Evolutionary conservation across 2,113 vertebrate species (phyloP), one percentile per base, ranked within the genome.

Genomic region (Scopus umbretta): DNA sequence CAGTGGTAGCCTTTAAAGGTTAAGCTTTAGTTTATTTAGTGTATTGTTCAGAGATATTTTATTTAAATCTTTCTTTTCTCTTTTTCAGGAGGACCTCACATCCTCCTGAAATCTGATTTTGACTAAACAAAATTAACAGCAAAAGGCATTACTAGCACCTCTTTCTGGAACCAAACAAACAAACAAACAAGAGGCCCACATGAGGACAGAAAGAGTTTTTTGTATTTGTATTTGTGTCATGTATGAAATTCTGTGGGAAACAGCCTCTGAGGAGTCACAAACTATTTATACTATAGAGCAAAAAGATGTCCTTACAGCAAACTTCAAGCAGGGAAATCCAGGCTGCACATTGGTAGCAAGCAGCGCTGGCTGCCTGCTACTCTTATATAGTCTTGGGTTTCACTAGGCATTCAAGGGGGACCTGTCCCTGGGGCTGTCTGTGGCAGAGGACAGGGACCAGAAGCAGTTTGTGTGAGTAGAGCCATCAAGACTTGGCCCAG

Each of bases 341-440:
- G 4, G 10, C 9, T 65, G 18, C 14, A 16, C 6, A 0, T 4
- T 29, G n/a, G 42, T 59, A 56, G 42, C 42, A 52, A 59, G 26
- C 1, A 1, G 9, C 0, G 0, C 26, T 4, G 4, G 23, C 43
- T 50, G 21, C 47, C 43, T 71, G 42, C 8, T 7, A 58, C 15
- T 34, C 16, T 49, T 38, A 45, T 7, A 65, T 2, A 1, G 30
- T 66, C 23, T 19, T 29, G 5, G 20, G 5, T 83, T 43, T 72
- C 49, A 25, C 19, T 21, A 36, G 26, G 15, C 2, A 0, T 49
- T 75, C 1, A 3, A 50, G 16, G 34, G 10, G 2, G 16, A 40
- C n/a, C 36, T 75, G 40, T 75, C 34, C 66, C 42, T 50, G 19
- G 38, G 62, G 42, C 13, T 73, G 11, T 25, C 4, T 59, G n/a